Conservation (phyloP, 30 jellyfish, hydroid and myxozoan genomes). For the Mastigias papua region DNA sequence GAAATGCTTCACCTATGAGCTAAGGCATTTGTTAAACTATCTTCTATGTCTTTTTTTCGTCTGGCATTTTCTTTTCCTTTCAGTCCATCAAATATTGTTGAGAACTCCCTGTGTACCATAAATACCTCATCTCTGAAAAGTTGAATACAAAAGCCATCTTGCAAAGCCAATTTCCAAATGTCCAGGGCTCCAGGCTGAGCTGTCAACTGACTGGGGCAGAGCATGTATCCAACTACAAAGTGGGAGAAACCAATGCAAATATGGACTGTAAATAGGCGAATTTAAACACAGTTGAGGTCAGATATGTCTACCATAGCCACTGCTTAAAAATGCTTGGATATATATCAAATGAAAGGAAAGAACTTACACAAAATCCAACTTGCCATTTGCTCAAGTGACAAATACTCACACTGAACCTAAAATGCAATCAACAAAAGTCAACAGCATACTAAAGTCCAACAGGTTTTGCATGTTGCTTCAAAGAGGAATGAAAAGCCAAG, state of each 20-base stretch:
- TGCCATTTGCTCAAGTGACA: conserved; percentile 90
- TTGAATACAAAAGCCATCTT: conserved; percentile 88
- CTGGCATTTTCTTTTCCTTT: conserved; percentile 90
- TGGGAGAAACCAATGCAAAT: background rate
- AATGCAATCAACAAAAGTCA: no score
- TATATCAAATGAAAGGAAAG: background rate
- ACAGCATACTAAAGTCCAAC: no score
- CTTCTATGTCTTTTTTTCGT: conserved; percentile 90
- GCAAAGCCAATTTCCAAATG: conserved; percentile 86
- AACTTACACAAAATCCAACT: conserved; percentile 88
- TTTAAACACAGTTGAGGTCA: background rate
- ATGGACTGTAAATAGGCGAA: background rate
- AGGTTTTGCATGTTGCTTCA: no score
- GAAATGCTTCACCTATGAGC: conserved; percentile 63
- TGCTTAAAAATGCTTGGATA: no score
- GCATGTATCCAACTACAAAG: conserved; percentile 80
- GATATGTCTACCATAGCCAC: no score
- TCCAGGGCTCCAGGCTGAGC: conserved; percentile 89
- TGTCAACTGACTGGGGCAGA: conserved; percentile 97
- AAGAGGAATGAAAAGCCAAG: no score
- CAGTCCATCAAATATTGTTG: conserved; percentile 72
- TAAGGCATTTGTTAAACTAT: conserved; percentile 72
- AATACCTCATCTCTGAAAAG: conserved; percentile 90
- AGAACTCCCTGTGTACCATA: conserved; percentile 86
- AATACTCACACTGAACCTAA: conserved; percentile 93